Evolutionary conservation across 2,888 invertebrate species (phyloP), one percentile per base, ranked within the genome.

Genomic region (Cephus runcator): DNA sequence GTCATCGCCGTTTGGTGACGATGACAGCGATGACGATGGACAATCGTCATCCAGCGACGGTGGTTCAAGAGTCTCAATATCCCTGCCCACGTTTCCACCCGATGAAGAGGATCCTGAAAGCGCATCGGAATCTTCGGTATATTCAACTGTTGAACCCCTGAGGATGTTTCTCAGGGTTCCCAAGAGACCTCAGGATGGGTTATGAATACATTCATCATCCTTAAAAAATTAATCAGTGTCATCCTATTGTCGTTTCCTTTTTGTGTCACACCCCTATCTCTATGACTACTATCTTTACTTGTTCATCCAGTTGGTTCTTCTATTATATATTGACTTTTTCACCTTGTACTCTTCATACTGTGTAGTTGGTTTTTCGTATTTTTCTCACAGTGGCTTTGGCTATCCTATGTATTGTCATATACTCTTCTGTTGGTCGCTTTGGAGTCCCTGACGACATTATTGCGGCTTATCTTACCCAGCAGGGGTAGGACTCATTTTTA

Each of bases 41-140:
- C 4, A 77, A 30, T 74, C 85, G 80, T 82, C 76, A 80, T 73
- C 77, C 80, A 81, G 75, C 81, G 80, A 83, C 11, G 92, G 91
- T 78, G 92, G 93, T 80, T 92, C 93, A 71, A 93, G 92, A 76
- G 94, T 95, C 33, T 93, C 94, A 86, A 93, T 95, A 80, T 94
- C 94, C 35, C 91, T 95, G 80, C 95, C 95, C 76, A 95, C 95
- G 40, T 95, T 93, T 91, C 94, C 94, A 77, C 94, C 95, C 40
- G 95, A 94, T 79, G 95, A 95, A 76, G 93, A 93, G 75, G 93
- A 94, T 35, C 69, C 75, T 33, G 69, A 94, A 73, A 92, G 93
- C 85, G 92, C 92, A 76, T 92, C 92, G 75, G 88, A 90, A 34
- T 83, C 79, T 15, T 82, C 84, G 68, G 79, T 82, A 35, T 75